A percentile compares a stretch with the other conserved stretches of the same genome.
Conservation (phyloP, 2,888 invertebrate genomes). For the Drosophila subsilvestris region DNA sequence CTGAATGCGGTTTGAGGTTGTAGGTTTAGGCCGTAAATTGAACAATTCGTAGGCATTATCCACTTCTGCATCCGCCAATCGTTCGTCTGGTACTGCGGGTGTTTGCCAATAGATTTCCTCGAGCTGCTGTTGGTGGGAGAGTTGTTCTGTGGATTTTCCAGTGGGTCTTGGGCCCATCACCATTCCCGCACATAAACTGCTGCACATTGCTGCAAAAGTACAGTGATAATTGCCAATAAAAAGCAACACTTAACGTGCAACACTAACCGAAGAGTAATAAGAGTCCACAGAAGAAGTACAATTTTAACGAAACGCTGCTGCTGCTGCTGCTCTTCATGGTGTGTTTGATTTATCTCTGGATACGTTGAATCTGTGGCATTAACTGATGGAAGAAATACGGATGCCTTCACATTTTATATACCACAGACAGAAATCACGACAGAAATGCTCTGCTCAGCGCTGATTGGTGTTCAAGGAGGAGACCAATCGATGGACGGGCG, state of each 20-base stretch:
- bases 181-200: constrained; percentile 30
- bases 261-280: constrained; percentile 37
- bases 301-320: constrained; percentile 30
- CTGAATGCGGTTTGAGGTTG: not conserved
- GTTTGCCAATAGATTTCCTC: constrained; percentile 33
- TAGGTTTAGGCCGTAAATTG: not conserved
- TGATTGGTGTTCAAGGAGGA: constrained; percentile 42
- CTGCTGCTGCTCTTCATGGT: constrained; percentile 26
- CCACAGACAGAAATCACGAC: constrained; percentile 15
- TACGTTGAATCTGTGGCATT: constrained; percentile 15
- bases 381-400: constrained; percentile 51
- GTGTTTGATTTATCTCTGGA: constrained; percentile 16
- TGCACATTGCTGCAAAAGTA: constrained; percentile 3
- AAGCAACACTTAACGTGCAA: not conserved
- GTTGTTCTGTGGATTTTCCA: not conserved
- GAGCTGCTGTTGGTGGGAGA: constrained; percentile 1
- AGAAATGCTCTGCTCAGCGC: constrained; percentile 37
- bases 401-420: constrained; percentile 56
- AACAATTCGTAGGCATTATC: constrained; percentile 53
- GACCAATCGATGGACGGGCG: constrained; percentile 48
- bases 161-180: not conserved
- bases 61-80: constrained; percentile 60
- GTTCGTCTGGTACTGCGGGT: constrained; percentile 56
- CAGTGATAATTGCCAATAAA: not conserved
- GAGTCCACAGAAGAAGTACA: constrained; percentile 21